phyloP scores from a whole-genome alignment of 2,113 vertebrate species.

The Camelus bactrianus region DNA sequence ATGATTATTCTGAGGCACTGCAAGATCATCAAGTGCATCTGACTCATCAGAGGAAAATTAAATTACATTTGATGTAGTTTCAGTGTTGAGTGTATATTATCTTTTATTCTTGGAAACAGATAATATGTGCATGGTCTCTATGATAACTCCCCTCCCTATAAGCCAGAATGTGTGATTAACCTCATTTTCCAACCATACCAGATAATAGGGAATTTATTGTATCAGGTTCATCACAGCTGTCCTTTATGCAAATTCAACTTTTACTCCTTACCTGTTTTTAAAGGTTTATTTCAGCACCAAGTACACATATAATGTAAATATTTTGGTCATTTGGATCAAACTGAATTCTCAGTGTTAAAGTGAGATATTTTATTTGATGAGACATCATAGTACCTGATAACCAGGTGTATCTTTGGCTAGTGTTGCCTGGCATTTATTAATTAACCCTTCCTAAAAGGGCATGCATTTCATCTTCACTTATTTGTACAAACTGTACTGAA shows the following conservation, averaged over 20 bases:
- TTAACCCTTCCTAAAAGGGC: not conserved
- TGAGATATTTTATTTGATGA: slow-evolving; percentile 40
- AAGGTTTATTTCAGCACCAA: slow-evolving; percentile 53
- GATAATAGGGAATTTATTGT: slow-evolving; percentile 72
- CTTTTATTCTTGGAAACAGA: slow-evolving; percentile 80
- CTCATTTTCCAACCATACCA: slow-evolving; percentile 76
- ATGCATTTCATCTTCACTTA: not conserved
- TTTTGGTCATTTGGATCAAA: slow-evolving; percentile 60
- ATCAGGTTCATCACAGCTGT: slow-evolving; percentile 61
- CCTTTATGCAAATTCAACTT: slow-evolving; percentile 62
- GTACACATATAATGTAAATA: slow-evolving; percentile 52
- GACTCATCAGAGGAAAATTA: slow-evolving; percentile 83
- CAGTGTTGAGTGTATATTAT: slow-evolving; percentile 81
- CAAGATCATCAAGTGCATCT: slow-evolving; percentile 74
- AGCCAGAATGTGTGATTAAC: slow-evolving; percentile 81
- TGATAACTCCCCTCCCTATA: slow-evolving; percentile 78
- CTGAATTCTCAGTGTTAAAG: slow-evolving; percentile 64
- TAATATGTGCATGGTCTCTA: slow-evolving; percentile 80
- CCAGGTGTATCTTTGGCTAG: not conserved
- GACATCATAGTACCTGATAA: not conserved
- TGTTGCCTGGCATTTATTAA: slow-evolving; percentile 24
- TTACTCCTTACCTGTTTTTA: slow-evolving; percentile 42
- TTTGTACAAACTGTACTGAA: not conserved
- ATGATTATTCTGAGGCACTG: slow-evolving; percentile 70
- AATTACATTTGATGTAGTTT: slow-evolving; percentile 76